phyloP scores from a whole-genome alignment of 2,888 invertebrate genomes.

The Liposcelis brunnea region DNA sequence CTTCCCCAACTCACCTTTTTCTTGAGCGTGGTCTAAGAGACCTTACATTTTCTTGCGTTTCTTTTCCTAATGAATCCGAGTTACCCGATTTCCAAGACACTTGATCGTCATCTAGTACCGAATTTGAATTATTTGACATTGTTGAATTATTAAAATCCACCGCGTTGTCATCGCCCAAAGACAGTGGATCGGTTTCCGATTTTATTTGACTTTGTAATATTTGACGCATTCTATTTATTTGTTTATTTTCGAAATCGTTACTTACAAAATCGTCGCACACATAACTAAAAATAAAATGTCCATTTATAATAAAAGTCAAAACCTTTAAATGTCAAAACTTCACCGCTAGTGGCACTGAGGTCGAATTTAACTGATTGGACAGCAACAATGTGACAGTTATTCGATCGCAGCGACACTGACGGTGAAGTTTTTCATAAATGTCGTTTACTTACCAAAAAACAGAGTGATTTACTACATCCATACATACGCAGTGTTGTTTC shows the following conservation, averaged over 20 bases:
- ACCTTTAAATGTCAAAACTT: conserved; percentile 1
- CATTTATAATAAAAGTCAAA: conserved; percentile 11
- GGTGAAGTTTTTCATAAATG: no score
- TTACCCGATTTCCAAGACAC: conserved; percentile 17
- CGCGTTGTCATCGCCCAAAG: neutral
- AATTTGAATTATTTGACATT: neutral
- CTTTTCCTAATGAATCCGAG: conserved; percentile 20
- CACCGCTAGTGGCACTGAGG: no score
- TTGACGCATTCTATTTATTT: conserved; percentile 37
- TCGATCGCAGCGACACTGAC: no score
- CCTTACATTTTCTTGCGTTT: conserved; percentile 21
- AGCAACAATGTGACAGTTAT: no score
- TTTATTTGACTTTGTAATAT: neutral
- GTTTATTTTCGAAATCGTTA: conserved; percentile 43
- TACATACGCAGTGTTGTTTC: conserved; percentile 49
- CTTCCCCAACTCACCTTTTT: conserved; percentile 13
- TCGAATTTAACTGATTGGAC: no score
- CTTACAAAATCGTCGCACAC: conserved; percentile 63
- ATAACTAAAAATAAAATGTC: conserved; percentile 43
- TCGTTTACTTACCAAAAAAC: conserved; percentile 48
- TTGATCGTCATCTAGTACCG: conserved; percentile 12
- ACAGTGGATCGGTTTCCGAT: conserved; percentile 1
- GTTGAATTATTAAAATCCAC: neutral
- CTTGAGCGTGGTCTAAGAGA: conserved; percentile 19
- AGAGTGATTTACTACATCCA: conserved; percentile 55